Conservation (phyloP, 2,797 vertebrate genomes). For the Potorous gilbertii region DNA sequence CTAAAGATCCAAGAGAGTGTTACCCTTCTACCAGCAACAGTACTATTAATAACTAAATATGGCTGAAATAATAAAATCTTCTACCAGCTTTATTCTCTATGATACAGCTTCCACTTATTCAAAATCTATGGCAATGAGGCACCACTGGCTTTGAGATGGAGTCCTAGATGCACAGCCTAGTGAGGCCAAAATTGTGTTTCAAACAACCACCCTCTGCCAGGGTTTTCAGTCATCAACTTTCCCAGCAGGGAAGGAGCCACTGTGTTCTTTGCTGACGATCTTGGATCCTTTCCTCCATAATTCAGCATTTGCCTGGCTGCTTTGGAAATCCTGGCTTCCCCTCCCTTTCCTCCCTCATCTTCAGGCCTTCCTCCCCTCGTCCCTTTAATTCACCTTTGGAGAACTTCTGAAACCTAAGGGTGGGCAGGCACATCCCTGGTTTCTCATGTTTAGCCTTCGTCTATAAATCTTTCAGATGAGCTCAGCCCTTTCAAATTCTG, state of each 20-base stretch:
- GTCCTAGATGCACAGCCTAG: neutral
- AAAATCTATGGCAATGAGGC: neutral
- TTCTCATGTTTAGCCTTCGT: neutral
- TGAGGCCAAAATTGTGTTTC: neutral
- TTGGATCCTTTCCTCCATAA: neutral
- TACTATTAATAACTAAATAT: neutral
- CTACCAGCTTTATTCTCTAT: neutral
- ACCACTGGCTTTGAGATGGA: neutral
- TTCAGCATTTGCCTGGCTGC: neutral
- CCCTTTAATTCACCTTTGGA: neutral
- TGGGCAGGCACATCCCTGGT: accelerated
- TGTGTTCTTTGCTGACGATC: accelerated
- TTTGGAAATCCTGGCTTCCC: too few species aligned
- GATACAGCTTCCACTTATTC: neutral
- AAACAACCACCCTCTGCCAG: neutral
- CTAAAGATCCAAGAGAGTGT: neutral
- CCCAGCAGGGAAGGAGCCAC: accelerated
- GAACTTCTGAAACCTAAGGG: accelerated
- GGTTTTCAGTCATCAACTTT: neutral
- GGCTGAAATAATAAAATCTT: neutral
- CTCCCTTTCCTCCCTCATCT: neutral
- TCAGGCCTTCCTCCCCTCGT: neutral
- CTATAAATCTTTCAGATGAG: neutral
- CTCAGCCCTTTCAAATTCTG: neutral
- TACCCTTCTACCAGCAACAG: neutral